A percentile compares a stretch with the other conserved stretches of the same genome.
These are phyloP conservation scores for Mastigias papua DNA, from an alignment of 30 jellyfish, hydroid and myxozoan species.

Conservation along the genomic window DNA sequence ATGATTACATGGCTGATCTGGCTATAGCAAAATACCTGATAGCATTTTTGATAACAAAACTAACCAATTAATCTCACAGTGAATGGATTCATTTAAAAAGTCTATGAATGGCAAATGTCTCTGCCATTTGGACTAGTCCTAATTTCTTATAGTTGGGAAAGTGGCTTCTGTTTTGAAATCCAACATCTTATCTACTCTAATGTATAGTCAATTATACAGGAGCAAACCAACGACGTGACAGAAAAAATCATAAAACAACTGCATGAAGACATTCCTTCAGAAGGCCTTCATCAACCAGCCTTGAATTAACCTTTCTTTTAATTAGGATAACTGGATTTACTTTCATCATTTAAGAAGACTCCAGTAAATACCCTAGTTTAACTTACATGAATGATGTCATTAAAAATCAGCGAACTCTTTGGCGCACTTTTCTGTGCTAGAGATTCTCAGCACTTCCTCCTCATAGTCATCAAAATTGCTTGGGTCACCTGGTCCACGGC, in stretches of 20 bases:
- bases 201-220: not conserved
- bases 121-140: too few species aligned
- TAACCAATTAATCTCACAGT: too few species aligned
- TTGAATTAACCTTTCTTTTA: constrained; percentile 50
- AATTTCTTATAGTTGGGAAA: too few species aligned
- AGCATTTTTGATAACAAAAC: too few species aligned
- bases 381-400: constrained; percentile 47
- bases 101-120: too few species aligned
- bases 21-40: too few species aligned
- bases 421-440: constrained; percentile 98
- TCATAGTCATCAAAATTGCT: constrained; percentile 99
- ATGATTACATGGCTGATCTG: too few species aligned
- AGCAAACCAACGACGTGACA: constrained; percentile 6
- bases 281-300: constrained; percentile 66
- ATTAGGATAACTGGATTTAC: constrained; percentile 20
- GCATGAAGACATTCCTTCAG: constrained; percentile 9
- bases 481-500: constrained; percentile 99
- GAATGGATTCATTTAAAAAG: too few species aligned
- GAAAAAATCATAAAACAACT: not conserved
- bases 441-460: constrained; percentile 97
- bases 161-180: not conserved
- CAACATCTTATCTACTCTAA: not conserved
- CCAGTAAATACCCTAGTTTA: constrained; percentile 54
- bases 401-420: constrained; percentile 99
- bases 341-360: constrained; percentile 37